Conservation (phyloP, 2,113 vertebrate species). For the Cyphomyrus plagiostoma region DNA sequence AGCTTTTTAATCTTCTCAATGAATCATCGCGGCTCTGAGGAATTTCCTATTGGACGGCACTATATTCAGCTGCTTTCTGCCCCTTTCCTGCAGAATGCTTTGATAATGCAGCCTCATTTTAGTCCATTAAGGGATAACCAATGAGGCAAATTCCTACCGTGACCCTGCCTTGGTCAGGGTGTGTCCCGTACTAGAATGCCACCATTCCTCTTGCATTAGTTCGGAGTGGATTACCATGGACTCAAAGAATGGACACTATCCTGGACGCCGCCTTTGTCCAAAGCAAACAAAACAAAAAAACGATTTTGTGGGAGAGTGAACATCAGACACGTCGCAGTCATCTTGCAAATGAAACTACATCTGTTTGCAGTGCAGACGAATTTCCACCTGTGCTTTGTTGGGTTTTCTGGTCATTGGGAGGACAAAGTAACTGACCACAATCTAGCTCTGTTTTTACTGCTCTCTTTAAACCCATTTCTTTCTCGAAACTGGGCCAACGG, state of each 20-base stretch:
- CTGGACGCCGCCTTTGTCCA: background rate
- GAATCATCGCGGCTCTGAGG: constrained; percentile 5
- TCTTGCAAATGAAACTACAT: background rate
- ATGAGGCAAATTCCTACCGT: constrained; percentile 1
- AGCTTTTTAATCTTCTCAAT: constrained; percentile 20
- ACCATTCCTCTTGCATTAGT: background rate
- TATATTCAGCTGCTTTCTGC: background rate
- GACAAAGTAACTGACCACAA: background rate
- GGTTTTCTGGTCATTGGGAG: background rate
- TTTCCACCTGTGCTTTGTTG: background rate
- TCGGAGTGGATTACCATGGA: background rate
- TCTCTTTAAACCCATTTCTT: background rate
- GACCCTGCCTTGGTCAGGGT: background rate
- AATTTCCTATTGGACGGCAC: background rate
- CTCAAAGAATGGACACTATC: background rate
- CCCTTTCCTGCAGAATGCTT: background rate
- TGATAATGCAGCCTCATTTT: background rate
- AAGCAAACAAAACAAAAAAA: background rate
- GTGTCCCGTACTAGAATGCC: background rate
- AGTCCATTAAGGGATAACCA: constrained; percentile 13
- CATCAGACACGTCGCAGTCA: background rate
- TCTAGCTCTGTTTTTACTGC: background rate
- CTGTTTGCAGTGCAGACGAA: background rate
- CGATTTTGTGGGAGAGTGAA: background rate
- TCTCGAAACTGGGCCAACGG: background rate